Evolutionary conservation across 2,797 vertebrate species (phyloP), one percentile per base, ranked within the genome.

Genomic region (Rhinella marina): DNA sequence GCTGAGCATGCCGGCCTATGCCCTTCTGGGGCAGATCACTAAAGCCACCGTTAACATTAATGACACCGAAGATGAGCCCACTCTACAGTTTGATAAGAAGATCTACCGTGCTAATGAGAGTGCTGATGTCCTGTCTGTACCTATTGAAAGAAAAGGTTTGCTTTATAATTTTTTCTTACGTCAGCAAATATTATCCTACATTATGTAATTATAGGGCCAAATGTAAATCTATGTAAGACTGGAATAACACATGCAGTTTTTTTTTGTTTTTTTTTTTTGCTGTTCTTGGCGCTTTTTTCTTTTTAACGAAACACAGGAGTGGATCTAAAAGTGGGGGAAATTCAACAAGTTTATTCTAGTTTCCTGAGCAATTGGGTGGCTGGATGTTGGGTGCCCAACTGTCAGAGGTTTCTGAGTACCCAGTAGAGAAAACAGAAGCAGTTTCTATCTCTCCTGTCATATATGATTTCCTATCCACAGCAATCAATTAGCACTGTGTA

Each of bases 1-100:
- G 93, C 96, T 99, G 82, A 98, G 97, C 93, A 96, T 97, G 97
- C 98, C 98, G 0, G 98, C 97, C 0, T 99, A 99, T 0, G 97
- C 98, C 5, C 94, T 99, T 81, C 94, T 99, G 90, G 98, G 98
- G 0, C 92, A 91, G 0, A 85, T 96, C 92, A 97, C 95, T 0
- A 94, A 90, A 0, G 95, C 97, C 81, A 90, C 92, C 0, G 95
- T 99, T 90, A 93, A 96, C 92, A 96, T 99, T 92, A 94, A 92
- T 0, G 98, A 99, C 94, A 92, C 95, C 0, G 98, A 99, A 91
- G 98, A 99, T 0, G 96, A 99, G 81, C 97, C 98, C 27, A 96
- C 94, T 0, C 93, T 99, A 92, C 96, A 99, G 94, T 99, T 99
- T 0, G 94, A 96, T 89, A 97, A 96, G 94, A 98, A 96, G 93